Percentiles rank a stretch among this genome's conserved stretches.
Conservation (phyloP, 92 coral and sea anemone genomes). For the Porites rus region DNA sequence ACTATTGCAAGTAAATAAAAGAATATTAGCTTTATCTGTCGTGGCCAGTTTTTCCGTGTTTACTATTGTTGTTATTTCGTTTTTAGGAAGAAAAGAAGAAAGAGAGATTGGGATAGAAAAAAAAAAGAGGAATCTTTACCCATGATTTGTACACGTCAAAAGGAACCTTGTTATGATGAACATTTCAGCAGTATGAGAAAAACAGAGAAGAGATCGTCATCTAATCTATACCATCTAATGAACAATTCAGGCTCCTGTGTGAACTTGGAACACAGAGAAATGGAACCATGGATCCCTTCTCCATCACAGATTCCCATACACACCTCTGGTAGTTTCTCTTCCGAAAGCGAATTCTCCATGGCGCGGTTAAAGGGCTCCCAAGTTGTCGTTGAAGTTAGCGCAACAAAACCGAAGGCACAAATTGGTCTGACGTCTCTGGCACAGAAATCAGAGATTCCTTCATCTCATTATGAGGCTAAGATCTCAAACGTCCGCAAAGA, state of each 20-base stretch:
- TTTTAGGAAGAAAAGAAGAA: constrained; percentile 9
- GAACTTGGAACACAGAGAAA: neutral
- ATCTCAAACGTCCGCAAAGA: too few species aligned
- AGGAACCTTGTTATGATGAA: neutral
- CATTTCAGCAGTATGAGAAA: too few species aligned
- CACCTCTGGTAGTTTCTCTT: neutral
- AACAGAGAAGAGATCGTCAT: neutral
- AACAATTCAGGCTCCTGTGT: neutral
- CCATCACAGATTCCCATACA: neutral
- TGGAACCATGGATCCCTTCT: neutral
- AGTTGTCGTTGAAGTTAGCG: too few species aligned
- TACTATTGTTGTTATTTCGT: neutral
- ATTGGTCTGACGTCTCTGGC: too few species aligned
- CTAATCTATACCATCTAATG: neutral
- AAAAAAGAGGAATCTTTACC: neutral
- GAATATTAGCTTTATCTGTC: neutral
- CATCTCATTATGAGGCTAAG: too few species aligned
- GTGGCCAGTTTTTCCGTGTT: neutral
- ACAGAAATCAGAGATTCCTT: too few species aligned
- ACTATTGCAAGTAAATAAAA: too few species aligned
- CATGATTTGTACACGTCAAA: neutral
- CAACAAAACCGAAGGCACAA: too few species aligned
- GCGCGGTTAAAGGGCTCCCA: neutral
- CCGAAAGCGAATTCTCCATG: neutral
- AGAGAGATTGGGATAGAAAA: neutral